A percentile compares a stretch with the other conserved stretches of the same genome.
Evolutionary conservation across 2,113 vertebrate species (phyloP).

Genomic region (Melanocharis versteri): DNA sequence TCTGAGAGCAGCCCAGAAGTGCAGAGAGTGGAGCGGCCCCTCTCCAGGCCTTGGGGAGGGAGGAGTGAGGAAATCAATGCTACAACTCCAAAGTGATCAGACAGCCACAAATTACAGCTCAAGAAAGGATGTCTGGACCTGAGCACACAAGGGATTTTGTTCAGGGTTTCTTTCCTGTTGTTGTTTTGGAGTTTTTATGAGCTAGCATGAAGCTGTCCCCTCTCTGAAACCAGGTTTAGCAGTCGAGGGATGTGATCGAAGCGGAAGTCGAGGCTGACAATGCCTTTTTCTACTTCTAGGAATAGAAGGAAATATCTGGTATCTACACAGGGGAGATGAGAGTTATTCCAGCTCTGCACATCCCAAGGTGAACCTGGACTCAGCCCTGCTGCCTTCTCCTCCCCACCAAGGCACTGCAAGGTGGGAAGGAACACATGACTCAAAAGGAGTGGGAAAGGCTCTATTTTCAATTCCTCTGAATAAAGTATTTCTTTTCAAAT

Average conservation of each 20-base stretch:
- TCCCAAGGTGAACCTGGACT: neutral
- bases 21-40: neutral
- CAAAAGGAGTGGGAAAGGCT: neutral
- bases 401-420: neutral
- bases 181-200: neutral
- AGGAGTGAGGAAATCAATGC: neutral
- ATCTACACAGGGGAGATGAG: neutral
- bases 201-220: neutral
- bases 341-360: neutral
- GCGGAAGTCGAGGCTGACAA: neutral
- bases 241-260: neutral
- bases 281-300: neutral
- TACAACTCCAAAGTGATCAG: neutral
- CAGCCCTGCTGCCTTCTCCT: neutral
- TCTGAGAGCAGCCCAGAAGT: neutral
- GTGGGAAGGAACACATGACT: neutral
- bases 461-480: neutral
- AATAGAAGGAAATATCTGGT: neutral
- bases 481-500: neutral
- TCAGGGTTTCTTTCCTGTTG: neutral
- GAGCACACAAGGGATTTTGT: neutral
- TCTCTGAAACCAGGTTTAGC: neutral
- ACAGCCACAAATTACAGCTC: conserved; percentile 27
- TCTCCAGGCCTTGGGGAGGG: neutral
- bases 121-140: neutral